These are phyloP conservation scores for Celastrina argiolus DNA, from an alignment of 2,888 invertebrate species.

Conservation along the genomic window DNA sequence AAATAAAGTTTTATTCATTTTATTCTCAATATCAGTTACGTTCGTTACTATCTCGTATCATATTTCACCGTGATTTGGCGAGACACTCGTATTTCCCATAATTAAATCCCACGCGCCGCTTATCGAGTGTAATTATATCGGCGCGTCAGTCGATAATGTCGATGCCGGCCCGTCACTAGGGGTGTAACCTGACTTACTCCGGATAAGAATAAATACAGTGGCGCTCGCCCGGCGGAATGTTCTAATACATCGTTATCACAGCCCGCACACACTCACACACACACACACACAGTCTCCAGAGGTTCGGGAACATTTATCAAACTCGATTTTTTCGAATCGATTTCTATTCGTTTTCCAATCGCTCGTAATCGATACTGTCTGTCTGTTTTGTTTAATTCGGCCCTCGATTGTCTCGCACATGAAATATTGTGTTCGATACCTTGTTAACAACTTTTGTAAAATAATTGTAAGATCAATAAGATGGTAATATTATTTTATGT, in stretches of 20 bases:
- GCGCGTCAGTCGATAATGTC: constrained; percentile 34
- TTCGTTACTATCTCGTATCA: constrained; percentile 1
- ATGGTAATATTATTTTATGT: background rate
- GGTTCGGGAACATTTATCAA: constrained; percentile 35
- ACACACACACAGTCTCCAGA: constrained; percentile 34
- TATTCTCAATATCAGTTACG: constrained; percentile 38
- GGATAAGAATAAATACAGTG: constrained; percentile 76
- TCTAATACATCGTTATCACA: constrained; percentile 76
- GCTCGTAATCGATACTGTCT: constrained; percentile 8
- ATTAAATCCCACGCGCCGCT: constrained; percentile 22
- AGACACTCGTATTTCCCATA: constrained; percentile 1
- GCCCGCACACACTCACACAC: constrained; percentile 42
- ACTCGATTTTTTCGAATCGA: constrained; percentile 33
- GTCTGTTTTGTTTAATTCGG: constrained; percentile 17
- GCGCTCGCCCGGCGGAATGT: constrained; percentile 68
- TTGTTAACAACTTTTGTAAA: background rate
- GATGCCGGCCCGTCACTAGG: constrained; percentile 58
- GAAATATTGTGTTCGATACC: constrained; percentile 5
- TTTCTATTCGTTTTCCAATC: constrained; percentile 29
- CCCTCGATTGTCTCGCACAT: background rate
- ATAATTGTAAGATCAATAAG: background rate
- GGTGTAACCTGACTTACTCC: constrained; percentile 74
- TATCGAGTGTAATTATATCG: constrained; percentile 31
- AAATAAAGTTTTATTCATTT: no score
- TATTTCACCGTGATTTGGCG: constrained; percentile 2